Evolutionary conservation across 1,140 invertebrate genomes (phyloP), one percentile per base, ranked within the genome.

Genomic region (Calephelis virginiensis): DNA sequence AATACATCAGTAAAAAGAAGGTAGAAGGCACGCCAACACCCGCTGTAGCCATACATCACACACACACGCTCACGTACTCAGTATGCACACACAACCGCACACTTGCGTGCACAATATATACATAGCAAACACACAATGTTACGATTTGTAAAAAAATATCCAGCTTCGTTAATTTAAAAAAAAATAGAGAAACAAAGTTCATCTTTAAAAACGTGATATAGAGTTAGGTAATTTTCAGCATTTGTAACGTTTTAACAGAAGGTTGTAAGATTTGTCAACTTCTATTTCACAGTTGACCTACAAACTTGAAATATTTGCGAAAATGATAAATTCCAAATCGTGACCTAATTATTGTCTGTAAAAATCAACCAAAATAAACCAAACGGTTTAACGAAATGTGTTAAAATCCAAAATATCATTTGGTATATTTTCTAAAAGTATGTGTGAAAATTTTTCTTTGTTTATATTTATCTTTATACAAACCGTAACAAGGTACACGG

Each of bases 1-100:
- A 85, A 83, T 83, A 85, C 71, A 81, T 78, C 74, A 75, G 72
- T 83, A 82, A 78, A 73, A 50, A 67, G 67, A 65, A 65, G 63
- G 56, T 65, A 65, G 67, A 79, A 83, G 74, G 78, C 80, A 76
- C 78, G 76, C 72, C 74, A 73, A 75, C 82, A 75, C 81, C 78
- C 63, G 63, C 63, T 59, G 74, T 75, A 76, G 73, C 73, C 66
- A 66, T 71, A 70, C 62, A 63, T 78, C 76, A 78, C 72, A 72
- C 71, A 76, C 28, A 28, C 28, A 28, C 28, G 28, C 28, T 28
- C 28, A 28, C 28, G 28, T 28, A 28, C 28, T 28, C 28, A 28
- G 28, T 28, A 28, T 28, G 28, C 28, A 28, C 28, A 61, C 70
- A 69, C 73, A 73, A 69, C 68, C 67, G 50, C 78, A 69, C 68